Percentiles rank a stretch among this genome's conserved stretches.
Conservation (phyloP, 2,113 vertebrate species). For the Archocentrus centrarchus region DNA sequence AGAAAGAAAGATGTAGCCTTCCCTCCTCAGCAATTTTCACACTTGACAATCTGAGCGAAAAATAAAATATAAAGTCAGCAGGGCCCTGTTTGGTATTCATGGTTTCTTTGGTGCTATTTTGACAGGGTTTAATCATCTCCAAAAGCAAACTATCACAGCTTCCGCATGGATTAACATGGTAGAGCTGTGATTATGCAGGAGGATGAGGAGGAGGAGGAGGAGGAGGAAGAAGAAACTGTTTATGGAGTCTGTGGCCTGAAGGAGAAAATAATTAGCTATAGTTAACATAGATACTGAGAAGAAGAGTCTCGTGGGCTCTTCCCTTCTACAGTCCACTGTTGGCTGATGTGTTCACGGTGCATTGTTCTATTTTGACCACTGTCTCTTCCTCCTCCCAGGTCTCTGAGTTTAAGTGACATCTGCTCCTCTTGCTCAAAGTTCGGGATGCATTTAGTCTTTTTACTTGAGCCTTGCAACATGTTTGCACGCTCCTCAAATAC, state of each 20-base stretch:
- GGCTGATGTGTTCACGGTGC: not conserved
- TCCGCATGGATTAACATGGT: conserved; percentile 53
- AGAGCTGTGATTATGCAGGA: conserved; percentile 55
- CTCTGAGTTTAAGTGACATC: not conserved
- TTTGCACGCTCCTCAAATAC: fast-evolving
- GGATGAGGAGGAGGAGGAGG: conserved; percentile 19
- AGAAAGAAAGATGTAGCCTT: conserved; percentile 9
- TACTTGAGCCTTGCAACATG: not conserved
- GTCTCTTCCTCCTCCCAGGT: not conserved
- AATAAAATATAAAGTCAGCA: conserved; percentile 21
- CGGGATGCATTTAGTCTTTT: not conserved
- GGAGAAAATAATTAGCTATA: conserved; percentile 35
- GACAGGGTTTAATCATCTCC: conserved; percentile 67
- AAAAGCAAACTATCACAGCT: conserved; percentile 59
- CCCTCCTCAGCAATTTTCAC: conserved; percentile 60
- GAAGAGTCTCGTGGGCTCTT: not conserved
- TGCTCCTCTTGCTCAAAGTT: not conserved
- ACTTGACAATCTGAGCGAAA: conserved; percentile 41
- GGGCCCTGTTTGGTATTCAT: conserved; percentile 62
- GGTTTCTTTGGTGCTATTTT: conserved; percentile 60
- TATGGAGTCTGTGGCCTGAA: conserved; percentile 43
- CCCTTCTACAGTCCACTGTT: not conserved
- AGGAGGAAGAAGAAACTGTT: conserved; percentile 24
- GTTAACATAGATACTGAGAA: conserved; percentile 24
- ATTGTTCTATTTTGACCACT: not conserved